Evolutionary conservation across 2,888 invertebrate genomes (phyloP), one percentile per base, ranked within the genome.

Genomic region (Keiferia lycopersicella): DNA sequence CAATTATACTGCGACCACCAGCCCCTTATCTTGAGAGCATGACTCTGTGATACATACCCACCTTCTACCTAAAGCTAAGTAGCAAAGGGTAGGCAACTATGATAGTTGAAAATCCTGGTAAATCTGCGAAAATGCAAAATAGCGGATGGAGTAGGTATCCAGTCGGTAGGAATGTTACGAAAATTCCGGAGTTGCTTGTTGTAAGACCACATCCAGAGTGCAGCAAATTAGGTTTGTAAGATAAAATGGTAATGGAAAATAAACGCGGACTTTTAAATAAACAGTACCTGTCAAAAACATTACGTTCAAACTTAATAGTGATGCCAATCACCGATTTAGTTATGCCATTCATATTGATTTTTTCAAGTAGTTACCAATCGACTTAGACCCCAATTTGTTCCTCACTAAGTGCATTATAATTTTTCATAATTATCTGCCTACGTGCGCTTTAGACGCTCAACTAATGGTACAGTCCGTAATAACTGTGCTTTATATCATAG

Each of bases 1-100:
- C 62, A 69, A 68, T 67, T 66, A 71, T 64, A 66, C 53, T 61
- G 39, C 63, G 64, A 39, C 59, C 64, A 26, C 56, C 18, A 34
- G 2, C 56, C 16, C 56, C 56, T 56, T 56, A 56, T 56, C 56
- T 34, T 34, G 34, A 56, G 56, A 30, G 56, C 34, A n/a, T 26
- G 26, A 16, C 34, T 7, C 26, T 14, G 53, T 53, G 53, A 50
- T 50, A 20, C 18, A 20, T 20, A n/a, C 26, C 26, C 1, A 20
- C 48, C 8, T n/a, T 1, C 48, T 18, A 18, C 8, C 51, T 53
- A 50, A 11, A 50, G 22, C 20, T 50, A 18, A 12, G 18, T 50
- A 50, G 8, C 8, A 10, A 18, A n/a, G n/a, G n/a, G n/a, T n/a
- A n/a, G 16, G 8, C 18, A 22, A 11, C 22, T 45, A 14, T 45